A percentile compares a stretch with the other conserved stretches of the same genome.
Evolutionary conservation across 2,113 vertebrate genomes (phyloP).

Genomic region (Carettochelys insculpta): DNA sequence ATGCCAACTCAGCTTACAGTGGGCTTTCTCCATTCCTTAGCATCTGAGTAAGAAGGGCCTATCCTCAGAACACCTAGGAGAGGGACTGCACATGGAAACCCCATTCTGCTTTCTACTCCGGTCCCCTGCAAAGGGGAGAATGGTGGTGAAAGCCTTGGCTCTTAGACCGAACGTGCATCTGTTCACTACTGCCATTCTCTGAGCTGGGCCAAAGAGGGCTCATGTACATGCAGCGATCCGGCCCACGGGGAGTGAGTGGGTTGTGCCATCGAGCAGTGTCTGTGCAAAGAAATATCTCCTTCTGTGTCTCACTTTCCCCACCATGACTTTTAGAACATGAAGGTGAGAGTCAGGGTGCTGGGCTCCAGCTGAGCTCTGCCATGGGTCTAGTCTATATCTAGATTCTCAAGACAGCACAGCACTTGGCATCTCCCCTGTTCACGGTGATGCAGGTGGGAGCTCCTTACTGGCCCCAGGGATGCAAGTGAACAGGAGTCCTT

Average conservation of each 20-base stretch:
- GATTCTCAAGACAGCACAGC: neutral
- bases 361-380: neutral
- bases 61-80: neutral
- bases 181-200: fast-evolving
- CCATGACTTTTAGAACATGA: neutral
- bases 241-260: neutral
- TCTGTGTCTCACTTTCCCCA: neutral
- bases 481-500: neutral
- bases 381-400: neutral
- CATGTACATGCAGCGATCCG: neutral
- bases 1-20: neutral
- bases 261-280: neutral
- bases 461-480: neutral
- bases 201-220: neutral
- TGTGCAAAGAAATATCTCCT: neutral
- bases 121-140: fast-evolving
- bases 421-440: neutral
- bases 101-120: fast-evolving
- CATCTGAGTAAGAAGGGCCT: neutral
- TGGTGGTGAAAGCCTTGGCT: neutral
- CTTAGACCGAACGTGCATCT: neutral
- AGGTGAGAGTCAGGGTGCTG: neutral
- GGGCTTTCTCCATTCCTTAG: fast-evolving
- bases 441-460: neutral
- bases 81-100: neutral